Evolutionary conservation across 2,113 vertebrate species (phyloP), one percentile per base, ranked within the genome.

Genomic region (Notechis scutatus): DNA sequence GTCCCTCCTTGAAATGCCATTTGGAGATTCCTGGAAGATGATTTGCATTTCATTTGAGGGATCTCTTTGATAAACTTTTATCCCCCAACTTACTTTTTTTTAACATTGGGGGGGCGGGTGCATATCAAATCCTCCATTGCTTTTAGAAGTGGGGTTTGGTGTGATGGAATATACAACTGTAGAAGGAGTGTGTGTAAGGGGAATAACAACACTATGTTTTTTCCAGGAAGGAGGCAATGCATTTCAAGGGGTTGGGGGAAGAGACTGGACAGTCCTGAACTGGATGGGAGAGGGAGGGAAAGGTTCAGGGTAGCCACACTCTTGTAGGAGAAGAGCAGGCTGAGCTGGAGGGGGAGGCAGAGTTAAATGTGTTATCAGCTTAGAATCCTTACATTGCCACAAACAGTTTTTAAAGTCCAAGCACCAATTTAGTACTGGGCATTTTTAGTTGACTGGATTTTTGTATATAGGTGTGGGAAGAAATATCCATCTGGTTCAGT

Each of bases 61-160:
- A 95, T 52, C 86, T 85, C 11, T 21, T 21, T 34, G 92, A 94
- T 94, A 93, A 88, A 59, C 94, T 59, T 74, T 95, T 90, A 94
- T 87, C 90, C 59, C 61, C 86, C 90, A 23, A n/a, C 42, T 94
- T 91, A 21, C 86, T 55, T 95, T 96, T 91, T 85, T 9, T 94
- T 91, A 69, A 29, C 26, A 69, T 6, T 6, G 15, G n/a, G n/a
- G 5, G 18, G 14, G n/a, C n/a, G n/a, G 39, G 64, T n/a, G 12
- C 14, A 15, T 34, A 74, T 34, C 5, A 74, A 74, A 26, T 92
- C 93, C 85, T 89, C 50, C 86, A 94, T 95, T 93, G 94, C 56
- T 81, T 90, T 34, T 85, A 39, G 55, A 14, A 94, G 85, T 94
- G 90, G 89, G 92, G 96, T 64, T 64, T 64, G 61, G 12, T n/a